Base-by-base conservation (phyloP, 1,140 invertebrate genomes). In the Cheumatopsyche charites region DNA sequence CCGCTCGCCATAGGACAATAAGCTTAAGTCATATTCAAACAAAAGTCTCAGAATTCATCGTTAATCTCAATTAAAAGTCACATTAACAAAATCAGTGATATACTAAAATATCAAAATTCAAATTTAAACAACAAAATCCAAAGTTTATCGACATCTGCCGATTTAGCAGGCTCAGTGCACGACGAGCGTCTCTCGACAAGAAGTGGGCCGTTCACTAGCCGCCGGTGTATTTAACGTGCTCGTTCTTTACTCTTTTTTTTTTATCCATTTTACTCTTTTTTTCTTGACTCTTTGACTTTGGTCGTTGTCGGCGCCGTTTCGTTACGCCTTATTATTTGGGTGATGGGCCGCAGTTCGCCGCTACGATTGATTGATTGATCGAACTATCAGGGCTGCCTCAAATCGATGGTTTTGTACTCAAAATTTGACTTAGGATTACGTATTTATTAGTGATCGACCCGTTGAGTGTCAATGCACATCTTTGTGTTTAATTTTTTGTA, bases 271-370 rank as follows among this genome's bases (percentile, higher is more conserved):
- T 55, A 55, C 5, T 12, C 4, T 55, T 5, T 55, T 55, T 55
- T 58, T 21, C 25, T 58, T 17, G n/a, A 17, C 17, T 45, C 13
- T 12, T 4, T 49, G 45, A 21, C 19, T 9, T 12, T 13, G n/a
- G 47, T 58, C 21, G 55, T 58, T 36, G 55, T 58, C 55, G 55
- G 21, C 21, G 55, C 55, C 21, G 21, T 68, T 68, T 68, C 47
- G 66, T 68, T 68, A 68, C 66, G 66, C 47, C 66, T 68, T 55
- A 55, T 68, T 68, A 68, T 68, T 55, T 55, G 41, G 66, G 66
- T 55, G 66, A 68, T 55, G 66, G 66, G 47, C 19, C 47, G 19
- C 15, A n/a, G 47, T 19, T 47, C 47, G 47, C 41, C 25, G 45
- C 29, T 68, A 17, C 23, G 23, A 47, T 68, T 68, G 66, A 68